Conservation (phyloP, 2,888 invertebrate species). For the Polyommatus iphigenia region DNA sequence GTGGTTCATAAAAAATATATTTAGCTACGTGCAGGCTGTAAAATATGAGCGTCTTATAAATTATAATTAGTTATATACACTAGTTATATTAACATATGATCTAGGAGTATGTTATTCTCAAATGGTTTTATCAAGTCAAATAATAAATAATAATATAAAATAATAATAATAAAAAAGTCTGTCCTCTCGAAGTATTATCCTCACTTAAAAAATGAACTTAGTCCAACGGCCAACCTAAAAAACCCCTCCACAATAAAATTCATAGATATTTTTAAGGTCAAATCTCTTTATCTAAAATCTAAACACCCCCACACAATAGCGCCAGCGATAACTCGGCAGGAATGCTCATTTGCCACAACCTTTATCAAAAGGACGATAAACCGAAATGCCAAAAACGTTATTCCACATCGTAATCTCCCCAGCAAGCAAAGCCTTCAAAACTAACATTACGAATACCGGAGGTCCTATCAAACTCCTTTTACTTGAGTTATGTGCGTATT, state of each 20-base stretch:
- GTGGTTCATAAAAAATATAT: not conserved
- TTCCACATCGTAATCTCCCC: not conserved
- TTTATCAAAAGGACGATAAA: conserved; percentile 17
- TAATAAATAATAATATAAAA: no score
- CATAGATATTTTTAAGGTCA: not conserved
- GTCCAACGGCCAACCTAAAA: no score
- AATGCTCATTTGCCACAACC: conserved; percentile 11
- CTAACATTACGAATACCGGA: not conserved
- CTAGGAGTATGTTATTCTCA: no score
- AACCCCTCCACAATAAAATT: no score
- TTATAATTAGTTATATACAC: no score
- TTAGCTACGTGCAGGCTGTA: not conserved
- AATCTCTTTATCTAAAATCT: not conserved
- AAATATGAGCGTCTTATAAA: not conserved
- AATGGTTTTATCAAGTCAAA: no score
- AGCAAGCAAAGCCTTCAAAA: not conserved
- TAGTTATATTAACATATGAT: no score
- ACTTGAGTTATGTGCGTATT: no score
- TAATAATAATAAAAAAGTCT: no score
- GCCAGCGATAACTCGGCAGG: not conserved
- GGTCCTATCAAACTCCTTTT: not conserved
- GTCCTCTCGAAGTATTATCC: no score
- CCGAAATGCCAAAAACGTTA: conserved; percentile 11
- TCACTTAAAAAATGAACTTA: no score
- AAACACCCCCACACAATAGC: not conserved